phyloP scores from a whole-genome alignment of 1,140 invertebrate species.

The Ptiloglossa arizonensis region DNA sequence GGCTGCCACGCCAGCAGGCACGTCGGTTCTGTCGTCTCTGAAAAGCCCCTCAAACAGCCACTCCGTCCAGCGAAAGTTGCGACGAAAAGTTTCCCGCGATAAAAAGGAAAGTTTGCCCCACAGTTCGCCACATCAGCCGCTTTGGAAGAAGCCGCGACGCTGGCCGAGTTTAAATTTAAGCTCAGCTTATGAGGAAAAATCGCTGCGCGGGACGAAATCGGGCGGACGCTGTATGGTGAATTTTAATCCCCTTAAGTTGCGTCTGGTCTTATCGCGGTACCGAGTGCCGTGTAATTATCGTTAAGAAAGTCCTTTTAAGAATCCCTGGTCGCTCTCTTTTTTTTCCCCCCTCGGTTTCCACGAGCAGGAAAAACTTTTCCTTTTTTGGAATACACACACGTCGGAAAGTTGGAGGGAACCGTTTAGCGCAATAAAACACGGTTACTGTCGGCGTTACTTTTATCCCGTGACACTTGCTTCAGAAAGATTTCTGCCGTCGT shows the following conservation, averaged over 20 bases:
- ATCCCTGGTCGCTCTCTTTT: not conserved
- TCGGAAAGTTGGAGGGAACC: conserved; percentile 51
- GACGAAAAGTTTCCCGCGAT: conserved; percentile 15
- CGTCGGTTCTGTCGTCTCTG: not conserved
- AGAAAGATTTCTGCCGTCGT: conserved; percentile 49
- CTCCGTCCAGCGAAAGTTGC: not conserved
- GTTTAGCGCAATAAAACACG: conserved; percentile 61
- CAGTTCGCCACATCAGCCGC: conserved; percentile 4
- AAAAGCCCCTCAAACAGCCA: not conserved
- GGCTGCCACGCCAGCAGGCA: not conserved
- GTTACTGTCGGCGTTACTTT: conserved; percentile 49
- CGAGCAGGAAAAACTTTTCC: not conserved
- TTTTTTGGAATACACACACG: not conserved
- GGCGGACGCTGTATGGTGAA: not conserved
- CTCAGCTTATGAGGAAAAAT: conserved; percentile 36
- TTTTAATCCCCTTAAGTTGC: conserved; percentile 12
- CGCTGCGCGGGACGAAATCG: conserved; percentile 10
- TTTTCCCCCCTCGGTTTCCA: not conserved
- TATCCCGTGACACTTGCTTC: conserved; percentile 48
- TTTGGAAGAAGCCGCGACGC: conserved; percentile 10
- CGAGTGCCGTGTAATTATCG: conserved; percentile 21
- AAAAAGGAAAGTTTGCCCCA: conserved; percentile 14
- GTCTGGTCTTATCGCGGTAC: not conserved
- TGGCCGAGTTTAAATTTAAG: conserved; percentile 45
- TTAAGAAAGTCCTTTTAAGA: not conserved